Base-by-base conservation (phyloP, 1,140 invertebrate genomes). In the Dinoponera quadriceps region DNA sequence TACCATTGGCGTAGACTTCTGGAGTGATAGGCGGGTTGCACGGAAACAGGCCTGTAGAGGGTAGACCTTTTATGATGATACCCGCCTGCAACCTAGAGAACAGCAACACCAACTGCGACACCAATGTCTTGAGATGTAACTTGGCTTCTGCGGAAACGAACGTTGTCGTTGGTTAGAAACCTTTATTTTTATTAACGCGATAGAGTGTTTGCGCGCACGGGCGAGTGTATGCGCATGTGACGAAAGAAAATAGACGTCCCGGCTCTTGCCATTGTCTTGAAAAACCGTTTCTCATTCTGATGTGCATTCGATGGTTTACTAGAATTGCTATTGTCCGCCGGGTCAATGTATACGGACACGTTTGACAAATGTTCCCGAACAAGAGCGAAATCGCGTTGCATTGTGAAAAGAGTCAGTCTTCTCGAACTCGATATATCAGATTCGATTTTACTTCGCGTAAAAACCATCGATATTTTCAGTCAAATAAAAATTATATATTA, bases 21-120 rank as follows among this genome's bases (percentile, higher is more conserved):
- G 94, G 93, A 2, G 92, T 92, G 69, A 94, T 90, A 16, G 93
- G 94, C 25, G 93, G 93, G 86, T 93, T 92, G 85, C 93, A 94
- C 9, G 94, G 94, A 81, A 94, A 94, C 20, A 94, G 85, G 20
- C 92, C 92, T 14, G 91, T 91, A 20, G 83, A 25, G 55, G 80
- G 85, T 59, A 94, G 85, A 80, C 82, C 85, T 84, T 92, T 94
- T 63, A 93, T 91, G 49, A 84, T 49, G 33, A 94, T 90, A 71
- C 88, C 88, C 62, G 88, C 88, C 78, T 94, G 94, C 18, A 94
- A 85, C 80, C 94, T 94, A 14, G 94, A 92, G 74, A 94, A 94
- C 66, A 94, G 85, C 73, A 94, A 73, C 27, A 94, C 92, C 89
- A 94, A 75, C 85, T 94, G 93, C n/a, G 85, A 87, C 14, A 94